Conservation (phyloP, 1,140 invertebrate species). For the Telenomus remus region DNA sequence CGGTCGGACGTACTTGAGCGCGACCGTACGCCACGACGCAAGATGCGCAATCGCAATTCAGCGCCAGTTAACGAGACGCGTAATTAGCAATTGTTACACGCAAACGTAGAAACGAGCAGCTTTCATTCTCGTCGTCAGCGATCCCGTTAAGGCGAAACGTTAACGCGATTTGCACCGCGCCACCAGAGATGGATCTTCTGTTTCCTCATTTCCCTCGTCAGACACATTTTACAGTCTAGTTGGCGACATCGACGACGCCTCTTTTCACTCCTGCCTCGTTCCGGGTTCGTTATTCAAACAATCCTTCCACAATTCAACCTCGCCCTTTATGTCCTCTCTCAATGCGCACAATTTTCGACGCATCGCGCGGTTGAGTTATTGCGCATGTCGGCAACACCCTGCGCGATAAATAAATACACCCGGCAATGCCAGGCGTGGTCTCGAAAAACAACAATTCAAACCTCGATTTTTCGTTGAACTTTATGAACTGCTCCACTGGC, state of each 20-base stretch:
- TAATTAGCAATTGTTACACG: slow-evolving; percentile 59
- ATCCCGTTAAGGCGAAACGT: slow-evolving; percentile 54
- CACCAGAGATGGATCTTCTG: slow-evolving; percentile 39
- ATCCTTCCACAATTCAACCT: slow-evolving; percentile 39
- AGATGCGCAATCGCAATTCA: slow-evolving; percentile 55
- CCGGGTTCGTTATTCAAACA: slow-evolving; percentile 55
- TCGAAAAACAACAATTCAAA: too few species aligned
- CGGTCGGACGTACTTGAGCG: slow-evolving; percentile 24
- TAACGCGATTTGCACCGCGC: slow-evolving; percentile 49
- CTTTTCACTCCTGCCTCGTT: slow-evolving; percentile 35
- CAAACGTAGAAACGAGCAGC: slow-evolving; percentile 50
- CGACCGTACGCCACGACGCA: slow-evolving; percentile 18
- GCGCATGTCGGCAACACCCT: background rate
- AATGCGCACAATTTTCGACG: background rate
- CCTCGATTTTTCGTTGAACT: too few species aligned
- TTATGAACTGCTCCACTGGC: too few species aligned
- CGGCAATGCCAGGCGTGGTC: too few species aligned
- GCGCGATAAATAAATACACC: background rate
- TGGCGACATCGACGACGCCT: slow-evolving; percentile 45
- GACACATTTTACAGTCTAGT: slow-evolving; percentile 54
- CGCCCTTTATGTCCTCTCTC: slow-evolving; percentile 23
- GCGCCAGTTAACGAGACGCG: slow-evolving; percentile 54
- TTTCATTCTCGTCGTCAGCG: slow-evolving; percentile 49
- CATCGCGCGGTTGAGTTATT: slow-evolving; percentile 11
- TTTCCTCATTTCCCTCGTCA: slow-evolving; percentile 51